Evolutionary conservation across 1,140 invertebrate genomes (phyloP).

Genomic region (Diachasmimorpha longicaudata): DNA sequence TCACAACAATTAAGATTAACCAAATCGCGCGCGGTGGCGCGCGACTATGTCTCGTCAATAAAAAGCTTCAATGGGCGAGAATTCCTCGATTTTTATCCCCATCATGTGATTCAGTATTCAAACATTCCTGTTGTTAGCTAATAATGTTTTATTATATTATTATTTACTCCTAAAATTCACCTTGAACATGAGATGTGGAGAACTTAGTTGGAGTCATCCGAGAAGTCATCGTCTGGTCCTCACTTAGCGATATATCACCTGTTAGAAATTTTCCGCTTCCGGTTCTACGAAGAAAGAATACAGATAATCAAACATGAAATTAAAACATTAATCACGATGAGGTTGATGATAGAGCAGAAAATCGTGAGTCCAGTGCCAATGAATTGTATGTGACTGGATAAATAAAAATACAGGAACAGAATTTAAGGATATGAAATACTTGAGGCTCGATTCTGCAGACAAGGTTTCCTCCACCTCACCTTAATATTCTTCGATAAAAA

Average conservation of each 20-base stretch:
- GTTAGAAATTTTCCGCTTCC: constrained; percentile 55
- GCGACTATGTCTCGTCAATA: too few relatives aligned
- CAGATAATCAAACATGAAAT: background rate
- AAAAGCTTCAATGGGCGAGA: too few relatives aligned
- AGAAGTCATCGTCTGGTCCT: constrained; percentile 68
- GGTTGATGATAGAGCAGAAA: background rate
- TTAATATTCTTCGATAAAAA: background rate
- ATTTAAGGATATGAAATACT: background rate
- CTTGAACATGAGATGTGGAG: constrained; percentile 76
- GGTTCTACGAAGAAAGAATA: constrained; percentile 43
- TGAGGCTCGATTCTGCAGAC: background rate
- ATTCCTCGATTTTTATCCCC: too few relatives aligned
- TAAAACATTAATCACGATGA: background rate
- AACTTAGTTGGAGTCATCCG: constrained; percentile 82
- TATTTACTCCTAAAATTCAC: constrained; percentile 47
- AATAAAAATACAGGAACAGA: background rate
- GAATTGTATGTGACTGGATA: too few relatives aligned
- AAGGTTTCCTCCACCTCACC: background rate
- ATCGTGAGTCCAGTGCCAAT: too few relatives aligned
- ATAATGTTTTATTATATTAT: too few relatives aligned
- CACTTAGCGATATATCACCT: constrained; percentile 57
- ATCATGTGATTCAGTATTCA: too few relatives aligned
- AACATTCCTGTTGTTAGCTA: too few relatives aligned
- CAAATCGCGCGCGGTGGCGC: too few relatives aligned
- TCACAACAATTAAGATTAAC: too few relatives aligned